Conservation (phyloP, 1,140 invertebrate genomes). For the Eriosoma lanigerum region DNA sequence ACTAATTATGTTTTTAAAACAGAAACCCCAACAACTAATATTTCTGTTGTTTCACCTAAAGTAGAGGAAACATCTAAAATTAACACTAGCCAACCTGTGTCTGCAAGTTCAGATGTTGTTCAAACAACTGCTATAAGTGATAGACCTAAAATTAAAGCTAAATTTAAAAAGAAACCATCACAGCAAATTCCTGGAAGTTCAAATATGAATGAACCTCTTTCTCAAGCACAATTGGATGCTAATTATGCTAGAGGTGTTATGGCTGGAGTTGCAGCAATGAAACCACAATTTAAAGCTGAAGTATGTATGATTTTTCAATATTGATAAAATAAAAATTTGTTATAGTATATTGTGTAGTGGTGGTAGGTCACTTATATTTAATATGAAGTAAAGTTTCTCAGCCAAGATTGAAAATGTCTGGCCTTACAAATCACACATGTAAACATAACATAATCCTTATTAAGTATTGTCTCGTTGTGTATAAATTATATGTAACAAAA, state of each 20-base stretch:
- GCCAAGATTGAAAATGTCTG: too few relatives aligned
- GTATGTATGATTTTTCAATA: neutral
- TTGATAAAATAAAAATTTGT: too few relatives aligned
- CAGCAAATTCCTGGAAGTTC: neutral
- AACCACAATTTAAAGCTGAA: constrained; percentile 42
- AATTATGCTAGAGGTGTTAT: constrained; percentile 57
- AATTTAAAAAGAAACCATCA: constrained; percentile 70
- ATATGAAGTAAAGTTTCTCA: too few relatives aligned
- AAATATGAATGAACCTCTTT: constrained; percentile 49
- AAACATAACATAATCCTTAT: too few relatives aligned
- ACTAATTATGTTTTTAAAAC: neutral
- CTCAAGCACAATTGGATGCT: constrained; percentile 55
- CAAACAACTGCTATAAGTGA: constrained; percentile 76
- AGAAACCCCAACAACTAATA: neutral
- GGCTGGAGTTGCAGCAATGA: constrained; percentile 55
- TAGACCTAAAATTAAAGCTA: constrained; percentile 74
- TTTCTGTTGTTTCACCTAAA: constrained; percentile 29
- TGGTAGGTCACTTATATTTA: too few relatives aligned
- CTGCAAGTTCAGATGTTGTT: constrained; percentile 43
- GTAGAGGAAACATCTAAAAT: constrained; percentile 22
- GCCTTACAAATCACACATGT: too few relatives aligned
- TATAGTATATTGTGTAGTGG: too few relatives aligned
- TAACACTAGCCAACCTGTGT: constrained; percentile 33
- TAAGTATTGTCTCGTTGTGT: too few relatives aligned
- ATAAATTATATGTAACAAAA: too few relatives aligned